These are phyloP conservation scores for Gallinago nigripennis DNA, from an alignment of 2,797 vertebrate species.

Conservation along the genomic window DNA sequence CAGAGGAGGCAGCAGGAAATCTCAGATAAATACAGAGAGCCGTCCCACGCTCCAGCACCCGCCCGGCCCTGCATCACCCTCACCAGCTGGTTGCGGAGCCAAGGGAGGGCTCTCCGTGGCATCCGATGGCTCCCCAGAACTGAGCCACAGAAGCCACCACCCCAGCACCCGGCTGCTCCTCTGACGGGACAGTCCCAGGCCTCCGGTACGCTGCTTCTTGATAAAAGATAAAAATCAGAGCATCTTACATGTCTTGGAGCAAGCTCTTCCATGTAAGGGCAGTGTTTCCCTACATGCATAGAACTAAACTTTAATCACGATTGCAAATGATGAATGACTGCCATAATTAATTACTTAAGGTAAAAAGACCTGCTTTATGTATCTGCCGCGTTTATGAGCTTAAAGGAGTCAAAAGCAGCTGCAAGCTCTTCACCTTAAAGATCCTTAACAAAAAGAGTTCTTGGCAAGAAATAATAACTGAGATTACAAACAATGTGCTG, in stretches of 20 bases:
- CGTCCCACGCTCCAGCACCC: neutral
- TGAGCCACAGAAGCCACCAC: neutral
- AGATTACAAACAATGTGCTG: neutral
- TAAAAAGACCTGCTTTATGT: neutral
- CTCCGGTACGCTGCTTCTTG: neutral
- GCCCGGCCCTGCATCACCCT: neutral
- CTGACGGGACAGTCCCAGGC: rapidly evolving
- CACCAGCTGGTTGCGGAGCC: rapidly evolving
- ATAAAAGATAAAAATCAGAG: neutral
- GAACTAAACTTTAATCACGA: neutral
- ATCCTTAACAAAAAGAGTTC: neutral
- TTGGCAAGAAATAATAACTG: neutral
- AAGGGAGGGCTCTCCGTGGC: neutral
- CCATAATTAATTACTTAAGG: neutral
- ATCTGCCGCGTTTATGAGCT: neutral
- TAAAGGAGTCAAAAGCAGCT: neutral
- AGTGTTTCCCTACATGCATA: neutral
- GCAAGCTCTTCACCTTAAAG: neutral
- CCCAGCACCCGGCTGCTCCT: neutral
- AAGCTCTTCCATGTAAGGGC: neutral
- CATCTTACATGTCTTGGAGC: neutral
- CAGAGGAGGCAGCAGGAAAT: slow-evolving; percentile 36
- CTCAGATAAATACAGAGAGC: neutral
- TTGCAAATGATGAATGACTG: neutral
- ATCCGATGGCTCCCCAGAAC: neutral